These are phyloP conservation scores for Clytia hemisphaerica DNA, from an alignment of 30 jellyfish, hydroid and myxozoan genomes.

Conservation along the genomic window DNA sequence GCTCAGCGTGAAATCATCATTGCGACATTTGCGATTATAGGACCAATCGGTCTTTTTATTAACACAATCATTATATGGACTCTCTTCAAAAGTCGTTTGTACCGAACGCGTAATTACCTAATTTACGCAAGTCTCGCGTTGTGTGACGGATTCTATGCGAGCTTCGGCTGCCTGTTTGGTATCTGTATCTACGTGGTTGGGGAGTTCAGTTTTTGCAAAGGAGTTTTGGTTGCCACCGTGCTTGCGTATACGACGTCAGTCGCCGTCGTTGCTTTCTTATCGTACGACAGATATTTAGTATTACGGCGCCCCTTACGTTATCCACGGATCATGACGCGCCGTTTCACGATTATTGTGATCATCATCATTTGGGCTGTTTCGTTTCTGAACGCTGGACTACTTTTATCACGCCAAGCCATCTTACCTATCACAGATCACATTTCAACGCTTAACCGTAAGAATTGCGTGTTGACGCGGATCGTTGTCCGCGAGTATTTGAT, in stretches of 20 bases:
- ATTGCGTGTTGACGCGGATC: constrained; percentile 52
- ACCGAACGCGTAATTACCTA: constrained; percentile 38
- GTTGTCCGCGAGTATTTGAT: constrained; percentile 24
- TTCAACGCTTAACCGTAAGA: constrained; percentile 29
- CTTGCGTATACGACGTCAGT: constrained; percentile 42
- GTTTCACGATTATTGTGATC: constrained; percentile 20
- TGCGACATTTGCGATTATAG: constrained; percentile 27
- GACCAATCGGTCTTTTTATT: constrained; percentile 54
- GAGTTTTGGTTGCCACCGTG: constrained; percentile 19
- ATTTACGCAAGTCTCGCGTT: constrained; percentile 53
- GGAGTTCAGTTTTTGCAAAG: constrained; percentile 44
- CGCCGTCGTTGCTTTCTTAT: constrained; percentile 40
- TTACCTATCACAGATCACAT: constrained; percentile 12
- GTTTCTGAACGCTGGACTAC: constrained; percentile 11
- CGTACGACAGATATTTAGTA: constrained; percentile 46
- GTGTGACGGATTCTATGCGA: constrained; percentile 41
- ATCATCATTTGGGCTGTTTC: constrained; percentile 38
- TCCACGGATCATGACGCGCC: constrained; percentile 28
- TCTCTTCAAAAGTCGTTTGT: constrained; percentile 23
- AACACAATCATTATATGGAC: constrained; percentile 43
- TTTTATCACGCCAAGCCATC: too few species aligned
- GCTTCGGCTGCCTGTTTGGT: constrained; percentile 34
- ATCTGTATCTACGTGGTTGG: constrained; percentile 28
- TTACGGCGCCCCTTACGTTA: constrained; percentile 50
- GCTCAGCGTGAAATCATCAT: constrained; percentile 10